Conservation (phyloP, 2,113 vertebrate species). For the Pheucticus melanocephalus region DNA sequence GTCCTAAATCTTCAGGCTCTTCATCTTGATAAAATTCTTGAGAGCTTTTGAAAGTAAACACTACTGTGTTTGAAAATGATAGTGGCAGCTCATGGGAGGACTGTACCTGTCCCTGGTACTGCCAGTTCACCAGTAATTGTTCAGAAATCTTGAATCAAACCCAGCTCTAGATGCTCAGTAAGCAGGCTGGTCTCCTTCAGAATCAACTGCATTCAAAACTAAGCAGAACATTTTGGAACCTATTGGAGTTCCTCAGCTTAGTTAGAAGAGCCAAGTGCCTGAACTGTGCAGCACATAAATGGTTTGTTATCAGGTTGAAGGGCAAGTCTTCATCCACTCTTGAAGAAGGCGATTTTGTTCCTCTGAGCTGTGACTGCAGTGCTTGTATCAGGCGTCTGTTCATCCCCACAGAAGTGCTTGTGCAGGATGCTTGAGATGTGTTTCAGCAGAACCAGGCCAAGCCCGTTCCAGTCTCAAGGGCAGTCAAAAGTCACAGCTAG, state of each 20-base stretch:
- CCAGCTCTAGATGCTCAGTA: background rate
- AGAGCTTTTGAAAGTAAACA: background rate
- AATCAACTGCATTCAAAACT: background rate
- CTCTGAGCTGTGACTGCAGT: background rate
- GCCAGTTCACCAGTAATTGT: background rate
- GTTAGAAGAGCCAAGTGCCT: background rate
- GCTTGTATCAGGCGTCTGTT: background rate
- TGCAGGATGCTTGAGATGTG: background rate
- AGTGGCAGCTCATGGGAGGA: rapidly evolving
- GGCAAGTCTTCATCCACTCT: background rate
- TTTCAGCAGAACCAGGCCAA: background rate
- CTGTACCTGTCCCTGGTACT: background rate
- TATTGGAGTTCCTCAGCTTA: background rate
- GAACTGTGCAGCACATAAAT: background rate
- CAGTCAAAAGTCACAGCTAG: background rate
- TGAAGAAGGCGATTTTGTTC: background rate
- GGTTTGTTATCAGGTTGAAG: background rate
- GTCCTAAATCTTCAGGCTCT: background rate
- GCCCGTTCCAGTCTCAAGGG: background rate
- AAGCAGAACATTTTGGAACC: background rate
- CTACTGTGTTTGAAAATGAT: background rate
- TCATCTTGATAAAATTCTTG: background rate
- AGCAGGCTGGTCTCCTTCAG: background rate
- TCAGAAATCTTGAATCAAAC: background rate
- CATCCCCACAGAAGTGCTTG: background rate